Evolutionary conservation across 23 tunicate genomes (phyloP).

Genomic region (Halocynthia roretzi): DNA sequence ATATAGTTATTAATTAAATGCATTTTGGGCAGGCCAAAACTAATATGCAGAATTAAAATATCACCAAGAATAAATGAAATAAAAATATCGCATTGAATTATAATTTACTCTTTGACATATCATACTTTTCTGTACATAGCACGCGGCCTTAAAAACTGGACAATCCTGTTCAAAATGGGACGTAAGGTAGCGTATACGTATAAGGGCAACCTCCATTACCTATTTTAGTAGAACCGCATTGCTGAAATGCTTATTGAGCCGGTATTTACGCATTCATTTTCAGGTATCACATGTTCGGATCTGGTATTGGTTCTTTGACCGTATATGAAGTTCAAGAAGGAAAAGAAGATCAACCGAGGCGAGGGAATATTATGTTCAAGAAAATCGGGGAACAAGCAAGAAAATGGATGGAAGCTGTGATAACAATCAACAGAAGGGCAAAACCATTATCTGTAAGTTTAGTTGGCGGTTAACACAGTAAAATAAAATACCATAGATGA

Average conservation of each 20-base stretch:
- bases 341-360: not conserved
- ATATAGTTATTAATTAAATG: too few species aligned
- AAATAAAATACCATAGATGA: too few species aligned
- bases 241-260: not conserved
- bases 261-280: not conserved
- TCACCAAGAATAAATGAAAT: too few species aligned
- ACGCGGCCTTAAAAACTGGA: too few species aligned
- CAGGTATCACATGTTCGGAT: conserved; percentile 10
- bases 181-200: too few species aligned
- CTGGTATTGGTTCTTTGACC: not conserved
- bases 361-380: not conserved
- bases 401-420: not conserved
- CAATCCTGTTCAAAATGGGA: too few species aligned
- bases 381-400: not conserved
- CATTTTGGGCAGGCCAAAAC: too few species aligned
- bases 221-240: not conserved
- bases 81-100: too few species aligned
- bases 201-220: not conserved
- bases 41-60: too few species aligned
- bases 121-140: too few species aligned
- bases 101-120: too few species aligned
- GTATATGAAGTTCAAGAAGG: not conserved
- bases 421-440: conserved; percentile 10
- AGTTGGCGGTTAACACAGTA: too few species aligned
- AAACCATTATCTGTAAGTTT: not conserved